phyloP scores from a whole-genome alignment of 2,888 invertebrate species.

The Drosophila neonasuta region DNA sequence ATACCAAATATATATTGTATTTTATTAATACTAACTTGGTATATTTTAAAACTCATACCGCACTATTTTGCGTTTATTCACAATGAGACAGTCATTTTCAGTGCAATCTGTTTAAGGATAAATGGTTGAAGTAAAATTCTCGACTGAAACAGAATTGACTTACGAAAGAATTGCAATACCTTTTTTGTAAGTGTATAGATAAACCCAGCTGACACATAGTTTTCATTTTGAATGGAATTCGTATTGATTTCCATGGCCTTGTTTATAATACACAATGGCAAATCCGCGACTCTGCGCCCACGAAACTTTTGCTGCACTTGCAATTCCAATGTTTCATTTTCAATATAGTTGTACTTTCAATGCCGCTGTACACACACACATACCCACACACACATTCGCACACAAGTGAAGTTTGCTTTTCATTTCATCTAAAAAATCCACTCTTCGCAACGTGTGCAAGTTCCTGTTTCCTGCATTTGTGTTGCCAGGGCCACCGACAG shows the following conservation, averaged over 20 bases:
- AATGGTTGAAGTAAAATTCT: too few relatives aligned
- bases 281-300: conserved; percentile 52
- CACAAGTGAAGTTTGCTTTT: conserved; percentile 33
- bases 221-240: conserved; percentile 26
- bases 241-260: conserved; percentile 64
- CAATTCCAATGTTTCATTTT: conserved; percentile 66
- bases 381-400: too few relatives aligned
- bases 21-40: too few relatives aligned
- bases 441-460: conserved; percentile 32
- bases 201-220: conserved; percentile 4
- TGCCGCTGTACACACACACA: conserved; percentile 24
- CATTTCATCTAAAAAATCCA: conserved; percentile 43
- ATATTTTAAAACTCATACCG: too few relatives aligned
- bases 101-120: too few relatives aligned
- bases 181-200: neutral
- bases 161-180: too few relatives aligned
- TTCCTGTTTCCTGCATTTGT: conserved; percentile 49
- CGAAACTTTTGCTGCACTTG: conserved; percentile 29
- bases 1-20: too few relatives aligned
- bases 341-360: conserved; percentile 37
- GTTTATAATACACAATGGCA: conserved; percentile 61
- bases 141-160: too few relatives aligned
- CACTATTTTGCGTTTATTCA: too few relatives aligned
- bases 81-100: too few relatives aligned
- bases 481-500: conserved; percentile 26